Conservation (phyloP, 2,888 invertebrate genomes). For the Gastracanthus pulcherrimus region DNA sequence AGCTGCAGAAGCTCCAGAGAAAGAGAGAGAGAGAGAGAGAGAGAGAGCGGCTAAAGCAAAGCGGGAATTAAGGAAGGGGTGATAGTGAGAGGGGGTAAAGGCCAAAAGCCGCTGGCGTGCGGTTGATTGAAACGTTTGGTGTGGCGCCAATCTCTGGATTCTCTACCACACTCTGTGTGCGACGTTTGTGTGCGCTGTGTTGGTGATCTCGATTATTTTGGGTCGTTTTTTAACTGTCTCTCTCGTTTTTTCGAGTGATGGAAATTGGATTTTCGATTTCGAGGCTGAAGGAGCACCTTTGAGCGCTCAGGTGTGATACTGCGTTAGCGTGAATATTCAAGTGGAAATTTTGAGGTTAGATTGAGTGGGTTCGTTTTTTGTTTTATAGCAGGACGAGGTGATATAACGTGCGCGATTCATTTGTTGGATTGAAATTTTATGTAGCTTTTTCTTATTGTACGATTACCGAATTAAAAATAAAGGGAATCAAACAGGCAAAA, state of each 20-base stretch:
- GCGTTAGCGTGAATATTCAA: no score
- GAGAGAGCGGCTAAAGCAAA: not conserved
- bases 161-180: not conserved
- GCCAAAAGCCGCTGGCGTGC: not conserved
- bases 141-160: slow-evolving; percentile 29
- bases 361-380: no score
- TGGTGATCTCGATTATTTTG: no score
- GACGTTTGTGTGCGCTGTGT: not conserved
- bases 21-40: not conserved
- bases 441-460: no score
- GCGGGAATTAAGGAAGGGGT: not conserved
- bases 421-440: no score
- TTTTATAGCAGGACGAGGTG: no score
- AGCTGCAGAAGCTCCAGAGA: not conserved
- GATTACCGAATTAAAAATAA: no score
- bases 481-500: no score
- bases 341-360: no score
- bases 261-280: slow-evolving; percentile 2
- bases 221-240: no score
- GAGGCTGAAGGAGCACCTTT: not conserved
- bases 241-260: not conserved
- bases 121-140: slow-evolving; percentile 50
- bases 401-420: no score
- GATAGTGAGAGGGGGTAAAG: not conserved
- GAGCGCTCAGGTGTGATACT: no score